These are phyloP conservation scores for Thinocorus orbignyianus DNA, from an alignment of 2,113 vertebrate species.

Conservation along the genomic window DNA sequence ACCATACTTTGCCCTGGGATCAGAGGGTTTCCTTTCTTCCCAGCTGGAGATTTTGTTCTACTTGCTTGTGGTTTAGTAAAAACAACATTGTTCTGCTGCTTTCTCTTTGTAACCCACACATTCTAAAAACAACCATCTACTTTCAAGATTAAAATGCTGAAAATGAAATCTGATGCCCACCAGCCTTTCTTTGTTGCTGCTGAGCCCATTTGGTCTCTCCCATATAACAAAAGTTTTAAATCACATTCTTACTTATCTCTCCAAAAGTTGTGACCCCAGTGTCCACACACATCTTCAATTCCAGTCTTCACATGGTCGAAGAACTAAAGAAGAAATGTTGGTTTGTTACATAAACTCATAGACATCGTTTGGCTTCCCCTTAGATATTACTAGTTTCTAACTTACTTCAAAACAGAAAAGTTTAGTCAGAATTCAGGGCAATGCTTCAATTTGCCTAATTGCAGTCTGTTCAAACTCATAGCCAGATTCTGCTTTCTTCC, in stretches of 20 bases:
- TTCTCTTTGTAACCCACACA: conserved; percentile 4
- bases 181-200: background rate
- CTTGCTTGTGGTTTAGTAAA: conserved; percentile 36
- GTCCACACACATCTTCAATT: conserved; percentile 96
- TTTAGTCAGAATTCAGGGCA: background rate
- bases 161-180: conserved; percentile 14
- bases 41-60: background rate
- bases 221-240: background rate
- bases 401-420: background rate
- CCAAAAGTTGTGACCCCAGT: conserved; percentile 97
- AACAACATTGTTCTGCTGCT: background rate
- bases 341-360: background rate
- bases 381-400: background rate
- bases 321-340: conserved; percentile 75
- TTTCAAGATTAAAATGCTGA: conserved; percentile 9
- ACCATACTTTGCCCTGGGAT: background rate
- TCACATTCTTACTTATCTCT: conserved; percentile 91
- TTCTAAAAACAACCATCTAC: conserved; percentile 11
- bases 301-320: conserved; percentile 94
- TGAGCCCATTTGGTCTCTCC: background rate
- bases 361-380: background rate
- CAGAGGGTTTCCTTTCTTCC: background rate
- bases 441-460: background rate
- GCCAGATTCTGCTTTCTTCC: background rate
- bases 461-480: background rate